Conservation (phyloP, 2,797 vertebrate species). For the Melanotaenia trifasciata region DNA sequence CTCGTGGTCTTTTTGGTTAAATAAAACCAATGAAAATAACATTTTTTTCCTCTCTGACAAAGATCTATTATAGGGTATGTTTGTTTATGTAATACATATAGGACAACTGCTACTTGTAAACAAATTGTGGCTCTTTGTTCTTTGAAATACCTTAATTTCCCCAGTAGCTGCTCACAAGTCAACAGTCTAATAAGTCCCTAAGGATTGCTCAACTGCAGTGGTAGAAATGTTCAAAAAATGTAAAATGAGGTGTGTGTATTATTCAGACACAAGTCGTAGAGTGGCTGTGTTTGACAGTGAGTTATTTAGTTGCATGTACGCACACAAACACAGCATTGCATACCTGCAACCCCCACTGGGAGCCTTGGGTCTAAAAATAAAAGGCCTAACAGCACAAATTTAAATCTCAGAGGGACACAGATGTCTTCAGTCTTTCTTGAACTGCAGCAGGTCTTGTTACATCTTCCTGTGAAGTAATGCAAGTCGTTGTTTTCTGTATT, state of each 20-base stretch:
- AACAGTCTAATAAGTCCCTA: constrained; percentile 67
- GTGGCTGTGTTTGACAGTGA: constrained; percentile 81
- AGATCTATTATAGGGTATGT: constrained; percentile 34
- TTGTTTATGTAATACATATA: constrained; percentile 56
- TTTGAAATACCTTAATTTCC: constrained; percentile 72
- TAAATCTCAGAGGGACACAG: constrained; percentile 83
- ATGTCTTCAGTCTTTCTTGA: constrained; percentile 84
- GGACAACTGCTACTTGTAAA: constrained; percentile 66
- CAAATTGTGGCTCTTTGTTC: constrained; percentile 66
- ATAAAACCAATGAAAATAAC: background rate
- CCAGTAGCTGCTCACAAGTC: constrained; percentile 68
- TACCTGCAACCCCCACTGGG: constrained; percentile 83
- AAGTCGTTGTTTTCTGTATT: constrained; percentile 66
- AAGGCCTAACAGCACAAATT: constrained; percentile 85
- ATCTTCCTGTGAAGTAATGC: constrained; percentile 73
- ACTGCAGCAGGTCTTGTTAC: constrained; percentile 75
- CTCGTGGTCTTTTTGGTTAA: background rate
- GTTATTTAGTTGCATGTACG: constrained; percentile 82
- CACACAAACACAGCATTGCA: constrained; percentile 83
- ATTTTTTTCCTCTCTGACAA: constrained; percentile 1
- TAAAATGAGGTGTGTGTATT: constrained; percentile 74
- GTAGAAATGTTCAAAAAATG: constrained; percentile 55
- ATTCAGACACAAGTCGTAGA: constrained; percentile 71
- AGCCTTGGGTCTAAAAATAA: constrained; percentile 85
- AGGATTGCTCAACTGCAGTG: constrained; percentile 64